Conservation (phyloP, 2,113 vertebrate genomes). For the Rynchops niger region DNA sequence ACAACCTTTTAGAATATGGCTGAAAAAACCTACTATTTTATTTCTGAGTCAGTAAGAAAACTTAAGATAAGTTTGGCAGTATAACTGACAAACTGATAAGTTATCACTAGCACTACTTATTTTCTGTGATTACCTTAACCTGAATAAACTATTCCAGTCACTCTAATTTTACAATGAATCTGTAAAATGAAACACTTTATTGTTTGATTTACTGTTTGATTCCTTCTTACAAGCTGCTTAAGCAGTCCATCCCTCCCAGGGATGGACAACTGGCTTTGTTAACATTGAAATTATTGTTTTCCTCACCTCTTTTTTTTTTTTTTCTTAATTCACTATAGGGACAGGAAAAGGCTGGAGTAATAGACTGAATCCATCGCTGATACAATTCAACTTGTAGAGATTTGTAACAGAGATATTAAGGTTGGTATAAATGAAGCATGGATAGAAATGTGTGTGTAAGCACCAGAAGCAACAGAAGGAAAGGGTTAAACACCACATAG, state of each 20-base stretch:
- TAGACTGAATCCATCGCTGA: neutral
- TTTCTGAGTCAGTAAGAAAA: neutral
- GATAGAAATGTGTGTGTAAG: neutral
- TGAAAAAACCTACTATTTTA: neutral
- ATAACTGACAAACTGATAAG: neutral
- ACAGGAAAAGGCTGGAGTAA: neutral
- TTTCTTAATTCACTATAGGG: neutral
- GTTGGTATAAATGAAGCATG: neutral
- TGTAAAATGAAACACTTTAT: neutral
- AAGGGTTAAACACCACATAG: neutral
- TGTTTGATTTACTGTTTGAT: neutral
- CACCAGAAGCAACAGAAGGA: neutral
- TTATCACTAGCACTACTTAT: neutral
- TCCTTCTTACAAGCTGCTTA: neutral
- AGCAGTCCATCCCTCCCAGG: neutral
- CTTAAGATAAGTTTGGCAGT: neutral
- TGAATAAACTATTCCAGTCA: neutral
- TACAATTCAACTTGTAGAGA: neutral
- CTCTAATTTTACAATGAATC: neutral
- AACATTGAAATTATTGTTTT: neutral
- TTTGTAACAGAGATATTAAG: neutral
- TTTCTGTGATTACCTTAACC: neutral
- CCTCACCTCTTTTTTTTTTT: neutral
- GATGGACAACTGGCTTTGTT: neutral
- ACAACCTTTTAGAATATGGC: neutral